Evolutionary conservation across 2,113 vertebrate genomes (phyloP).

Genomic region (Colinus virginianus): DNA sequence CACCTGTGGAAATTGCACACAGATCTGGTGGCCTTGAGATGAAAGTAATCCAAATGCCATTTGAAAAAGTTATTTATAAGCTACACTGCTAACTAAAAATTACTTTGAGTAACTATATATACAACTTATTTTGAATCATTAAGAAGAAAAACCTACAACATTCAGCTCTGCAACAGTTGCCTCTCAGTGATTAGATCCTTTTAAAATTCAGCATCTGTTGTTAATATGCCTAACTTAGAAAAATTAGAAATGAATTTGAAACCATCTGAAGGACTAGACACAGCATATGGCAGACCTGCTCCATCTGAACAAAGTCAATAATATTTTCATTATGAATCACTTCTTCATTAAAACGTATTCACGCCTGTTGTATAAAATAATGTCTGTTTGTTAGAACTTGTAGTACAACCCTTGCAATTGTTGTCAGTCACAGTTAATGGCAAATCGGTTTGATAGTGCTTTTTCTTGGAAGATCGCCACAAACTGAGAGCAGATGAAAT

Average conservation of each 20-base stretch:
- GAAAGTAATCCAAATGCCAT: not conserved
- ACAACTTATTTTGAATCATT: not conserved
- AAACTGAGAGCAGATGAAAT: not conserved
- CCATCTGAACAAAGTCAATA: slow-evolving; percentile 26
- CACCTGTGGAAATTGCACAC: not conserved
- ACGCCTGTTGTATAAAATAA: not conserved
- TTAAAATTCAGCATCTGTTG: not conserved
- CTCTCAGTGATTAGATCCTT: not conserved
- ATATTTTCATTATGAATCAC: slow-evolving; percentile 5
- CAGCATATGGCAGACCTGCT: slow-evolving; percentile 28
- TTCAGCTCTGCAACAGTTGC: not conserved
- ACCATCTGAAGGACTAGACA: slow-evolving; percentile 27
- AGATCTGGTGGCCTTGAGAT: not conserved
- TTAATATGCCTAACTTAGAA: not conserved
- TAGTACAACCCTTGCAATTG: not conserved
- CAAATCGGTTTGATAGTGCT: not conserved
- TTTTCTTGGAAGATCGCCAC: not conserved
- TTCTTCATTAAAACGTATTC: slow-evolving; percentile 31
- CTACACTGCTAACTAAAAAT: not conserved
- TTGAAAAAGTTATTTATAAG: not conserved
- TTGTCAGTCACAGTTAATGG: not conserved
- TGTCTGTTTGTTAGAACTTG: not conserved
- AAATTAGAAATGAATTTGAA: not conserved
- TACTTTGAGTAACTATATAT: not conserved
- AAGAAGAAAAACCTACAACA: not conserved